Base-by-base conservation (phyloP, 1,140 invertebrate species). In the Euschistus heros region DNA sequence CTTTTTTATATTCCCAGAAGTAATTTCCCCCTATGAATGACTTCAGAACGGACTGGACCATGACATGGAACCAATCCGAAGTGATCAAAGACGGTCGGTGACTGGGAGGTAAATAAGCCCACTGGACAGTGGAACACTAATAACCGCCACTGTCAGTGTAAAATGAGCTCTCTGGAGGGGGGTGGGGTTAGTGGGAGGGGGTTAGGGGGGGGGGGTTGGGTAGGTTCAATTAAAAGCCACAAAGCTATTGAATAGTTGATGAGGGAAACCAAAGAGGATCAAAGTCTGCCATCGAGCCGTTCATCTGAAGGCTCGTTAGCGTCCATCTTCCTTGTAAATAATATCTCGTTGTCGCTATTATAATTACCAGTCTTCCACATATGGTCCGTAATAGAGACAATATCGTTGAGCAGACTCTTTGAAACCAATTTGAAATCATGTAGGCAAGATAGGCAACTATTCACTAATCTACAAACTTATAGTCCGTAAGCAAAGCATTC, bases 231-330 rank as follows among this genome's bases (percentile, higher is more conserved):
- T 50, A 50, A 50, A 50, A 50, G 47, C 47, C 47, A 22, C 47
- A 50, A 50, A 50, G 47, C 47, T 50, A 50, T 50, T 50, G 47
- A 50, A 50, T 50, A 50, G 47, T 50, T 50, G 47, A 50, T 50
- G 47, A 50, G 47, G 22, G 47, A 50, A 47, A 22, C 47, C 47
- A 20, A 22, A 37, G 47, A 22, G 47, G 47, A 50, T 50, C 47
- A 50, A 50, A 50, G 47, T 22, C n/a, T 50, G 47, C 8, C 7
- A 17, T 7, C 42, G 8, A 44, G 42, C 42, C 42, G 8, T 17
- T 18, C 47, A 20, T 50, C 47, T 37, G 10, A 37, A 37, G 33
- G 33, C 8, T 50, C 22, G 47, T 50, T 50, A 50, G 47, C 22
- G 22, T n/a, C 47, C 10, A 50, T 50, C 2, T 20, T 22, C 47